phyloP scores from a whole-genome alignment of 2,797 vertebrate species.

The Spinibarbus caldwelli region DNA sequence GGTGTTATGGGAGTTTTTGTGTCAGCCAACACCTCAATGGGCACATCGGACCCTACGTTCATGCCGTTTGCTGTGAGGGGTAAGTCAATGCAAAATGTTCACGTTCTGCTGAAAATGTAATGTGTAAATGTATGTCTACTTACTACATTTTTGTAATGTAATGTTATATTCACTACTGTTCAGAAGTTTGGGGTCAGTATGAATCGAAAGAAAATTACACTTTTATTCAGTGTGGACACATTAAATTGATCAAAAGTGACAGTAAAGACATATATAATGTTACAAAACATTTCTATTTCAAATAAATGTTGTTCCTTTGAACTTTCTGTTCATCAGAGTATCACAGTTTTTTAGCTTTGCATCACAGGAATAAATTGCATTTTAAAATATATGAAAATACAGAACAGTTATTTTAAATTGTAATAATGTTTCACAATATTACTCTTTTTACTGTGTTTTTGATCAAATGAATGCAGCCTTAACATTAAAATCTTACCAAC shows the following conservation, averaged over 20 bases:
- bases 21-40: slow-evolving; percentile 34
- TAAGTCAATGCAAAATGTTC: slow-evolving; percentile 1
- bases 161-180: background rate
- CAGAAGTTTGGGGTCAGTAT: background rate
- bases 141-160: too few relatives aligned
- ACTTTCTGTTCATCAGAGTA: too few relatives aligned
- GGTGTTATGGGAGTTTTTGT: slow-evolving; percentile 39
- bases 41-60: slow-evolving; percentile 34
- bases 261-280: too few relatives aligned
- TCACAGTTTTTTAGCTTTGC: background rate
- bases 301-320: too few relatives aligned
- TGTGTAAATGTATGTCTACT: accelerated
- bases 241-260: background rate
- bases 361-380: background rate
- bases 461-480: background rate
- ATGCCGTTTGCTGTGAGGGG: slow-evolving; percentile 42
- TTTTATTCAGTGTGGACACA: background rate
- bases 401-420: background rate
- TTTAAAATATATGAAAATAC: background rate
- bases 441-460: background rate
- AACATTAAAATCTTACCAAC: background rate
- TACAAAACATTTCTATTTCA: too few relatives aligned
- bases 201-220: background rate
- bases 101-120: background rate
- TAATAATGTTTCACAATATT: background rate